These are phyloP conservation scores for Cordylochernes scorpioides DNA, from an alignment of 2,888 invertebrate species.

Conservation along the genomic window DNA sequence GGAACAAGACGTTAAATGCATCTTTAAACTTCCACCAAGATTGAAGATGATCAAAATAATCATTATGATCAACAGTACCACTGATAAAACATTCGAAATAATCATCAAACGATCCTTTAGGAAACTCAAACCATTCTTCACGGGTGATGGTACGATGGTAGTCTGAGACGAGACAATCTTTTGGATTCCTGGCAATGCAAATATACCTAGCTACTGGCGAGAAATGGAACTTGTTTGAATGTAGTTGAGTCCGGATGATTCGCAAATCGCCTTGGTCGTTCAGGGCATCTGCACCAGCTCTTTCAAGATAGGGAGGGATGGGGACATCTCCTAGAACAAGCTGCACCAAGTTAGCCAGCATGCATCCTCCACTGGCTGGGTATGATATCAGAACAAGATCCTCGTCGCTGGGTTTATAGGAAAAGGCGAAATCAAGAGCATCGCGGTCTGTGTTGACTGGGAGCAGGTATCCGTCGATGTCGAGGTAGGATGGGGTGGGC, in stretches of 20 bases:
- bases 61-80: slow-evolving; percentile 18
- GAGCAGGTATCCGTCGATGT: too few species aligned
- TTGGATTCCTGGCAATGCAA: slow-evolving; percentile 25
- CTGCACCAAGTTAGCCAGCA: too few species aligned
- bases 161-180: slow-evolving; percentile 24
- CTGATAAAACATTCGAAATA: slow-evolving; percentile 21
- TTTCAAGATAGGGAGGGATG: too few species aligned
- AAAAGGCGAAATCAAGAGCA: too few species aligned
- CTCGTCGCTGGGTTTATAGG: too few species aligned
- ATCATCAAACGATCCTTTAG: slow-evolving; percentile 17
- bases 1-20: slow-evolving; percentile 19
- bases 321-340: too few species aligned
- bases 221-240: slow-evolving; percentile 10
- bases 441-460: too few species aligned
- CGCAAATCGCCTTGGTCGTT: too few species aligned
- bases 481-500: too few species aligned
- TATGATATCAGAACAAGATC: too few species aligned
- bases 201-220: slow-evolving; percentile 15
- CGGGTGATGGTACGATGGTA: slow-evolving; percentile 19
- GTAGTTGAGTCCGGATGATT: slow-evolving; percentile 18
- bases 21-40: slow-evolving; percentile 13
- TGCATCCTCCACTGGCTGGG: too few species aligned
- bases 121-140: slow-evolving; percentile 2
- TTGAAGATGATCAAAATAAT: slow-evolving; percentile 13
- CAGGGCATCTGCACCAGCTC: too few species aligned